Base-by-base conservation (phyloP, 30 jellyfish, hydroid and myxozoan genomes). In the Euphysa ruthae region DNA sequence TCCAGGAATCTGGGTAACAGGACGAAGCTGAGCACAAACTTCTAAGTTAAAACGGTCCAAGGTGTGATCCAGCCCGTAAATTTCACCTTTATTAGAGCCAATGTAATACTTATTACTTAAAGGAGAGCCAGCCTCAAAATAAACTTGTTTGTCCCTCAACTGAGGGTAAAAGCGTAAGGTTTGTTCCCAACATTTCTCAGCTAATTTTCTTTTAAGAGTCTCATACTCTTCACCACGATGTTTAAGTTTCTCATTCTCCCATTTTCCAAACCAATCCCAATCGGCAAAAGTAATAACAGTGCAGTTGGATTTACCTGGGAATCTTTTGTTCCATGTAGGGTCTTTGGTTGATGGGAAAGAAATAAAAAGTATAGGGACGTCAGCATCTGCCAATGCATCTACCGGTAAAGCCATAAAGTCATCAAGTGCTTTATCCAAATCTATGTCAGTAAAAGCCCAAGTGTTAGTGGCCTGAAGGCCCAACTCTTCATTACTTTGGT, bases 311-410 rank as follows among this genome's bases (percentile, higher is more conserved):
- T 85, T 85, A 8, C 94, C 94, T 4, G 96, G 96, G 61, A 43
- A 79, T 12, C 96, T 82, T 22, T 64, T 73, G 38, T 78, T 79
- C 96, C 96, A 85, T 1, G 85, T 73, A n/a, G 96, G 93, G 66
- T 85, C 96, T 61, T 85, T 85, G 22, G 96, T 38, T 14, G 96
- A 85, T n/a, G 96, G 96, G 51, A 85, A 85, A 8, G 96, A 85
- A 38, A 85, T 73, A 57, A 85, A 85, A 58, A 85, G 68, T 79
- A 85, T 35, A 34, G 96, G 96, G 56, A 85, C 72, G 35, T 85
- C 96, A 20, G 32, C 51, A n/a, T 76, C 43, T 2, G 86, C 96
- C 12, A 85, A 93, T 32, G 71, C 76, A 12, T 68, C 82, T 1
- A 66, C 79, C 32, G 79, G 42, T 42, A 79, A 57, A 13, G 74